Conservation (phyloP, 2,888 invertebrate species). For the Acleris cristana region DNA sequence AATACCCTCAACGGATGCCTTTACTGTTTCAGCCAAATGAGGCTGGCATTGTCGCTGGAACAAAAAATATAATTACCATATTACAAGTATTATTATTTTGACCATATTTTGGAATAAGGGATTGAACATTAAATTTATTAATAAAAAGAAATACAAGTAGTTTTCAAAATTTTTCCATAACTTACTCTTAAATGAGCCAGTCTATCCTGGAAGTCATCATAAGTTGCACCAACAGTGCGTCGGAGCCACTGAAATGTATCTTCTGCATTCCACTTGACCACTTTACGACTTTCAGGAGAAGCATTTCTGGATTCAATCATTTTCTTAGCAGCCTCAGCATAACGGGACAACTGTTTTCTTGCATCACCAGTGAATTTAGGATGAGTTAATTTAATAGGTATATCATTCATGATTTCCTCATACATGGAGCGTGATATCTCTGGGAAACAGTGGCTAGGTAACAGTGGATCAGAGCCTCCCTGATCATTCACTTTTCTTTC, state of each 20-base stretch:
- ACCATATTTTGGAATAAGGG: too few relatives aligned
- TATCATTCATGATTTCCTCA: conserved; percentile 98
- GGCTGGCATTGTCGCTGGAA: conserved; percentile 95
- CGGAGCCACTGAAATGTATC: conserved; percentile 98
- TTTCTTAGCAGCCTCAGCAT: conserved; percentile 98
- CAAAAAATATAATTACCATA: conserved; percentile 20
- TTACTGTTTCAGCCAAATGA: conserved; percentile 96
- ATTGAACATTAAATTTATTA: too few relatives aligned
- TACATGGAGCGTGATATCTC: conserved; percentile 98
- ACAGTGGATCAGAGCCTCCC: conserved; percentile 93
- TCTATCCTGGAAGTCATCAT: conserved; percentile 96
- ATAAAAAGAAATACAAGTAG: too few relatives aligned
- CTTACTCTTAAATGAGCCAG: conserved; percentile 92
- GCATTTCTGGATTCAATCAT: conserved; percentile 97
- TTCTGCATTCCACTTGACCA: conserved; percentile 99
- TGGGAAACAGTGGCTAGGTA: conserved; percentile 95
- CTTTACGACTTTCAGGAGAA: conserved; percentile 96
- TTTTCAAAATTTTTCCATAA: conserved; percentile 4
- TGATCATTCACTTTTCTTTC: conserved; percentile 96
- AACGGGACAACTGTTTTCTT: conserved; percentile 95
- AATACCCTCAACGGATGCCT: conserved; percentile 96
- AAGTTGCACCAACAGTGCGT: conserved; percentile 95
- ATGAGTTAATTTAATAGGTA: conserved; percentile 97
- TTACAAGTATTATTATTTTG: too few relatives aligned
- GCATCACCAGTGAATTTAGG: conserved; percentile 98